Evolutionary conservation across 2,113 vertebrate genomes (phyloP), one percentile per base, ranked within the genome.

Genomic region (Forbesichthys papilliferus): DNA sequence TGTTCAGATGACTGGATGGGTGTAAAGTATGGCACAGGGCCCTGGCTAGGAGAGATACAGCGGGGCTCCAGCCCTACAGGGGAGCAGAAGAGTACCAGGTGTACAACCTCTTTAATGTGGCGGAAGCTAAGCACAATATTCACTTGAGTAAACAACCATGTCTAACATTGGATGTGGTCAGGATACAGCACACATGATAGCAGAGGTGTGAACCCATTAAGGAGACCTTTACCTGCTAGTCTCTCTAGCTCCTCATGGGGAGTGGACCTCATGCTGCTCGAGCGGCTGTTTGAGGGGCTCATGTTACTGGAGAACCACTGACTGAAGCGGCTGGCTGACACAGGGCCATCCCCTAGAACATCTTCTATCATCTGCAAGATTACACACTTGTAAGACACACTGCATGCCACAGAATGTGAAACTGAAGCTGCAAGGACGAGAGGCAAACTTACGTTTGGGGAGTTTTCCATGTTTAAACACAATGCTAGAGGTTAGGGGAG

Each of bases 181-280:
- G 27, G 27, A 27, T 27, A 27, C 27, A 27, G 2, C 27, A 27
- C 27, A 27, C 27, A 27, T 27, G 27, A 27, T 27, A 27, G 27
- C 27, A 2, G 27, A 27, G 27, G 27, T 27, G 27, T 27, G 27
- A 27, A 27, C 27, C 27, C 27, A 27, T 27, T 27, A 27, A 27
- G 27, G 27, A 27, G 27, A 27, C 16, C 18, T 65, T 91, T 93
- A 98, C 98, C 96, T 92, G 96, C 96, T 34, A 99, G 90, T 84
- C 94, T 96, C 86, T 98, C 97, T 72, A 99, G 86, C 20, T 99
- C 98, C 83, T 99, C 98, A 1, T 99, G 97, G 3, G 97, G 97
- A 8, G 97, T 99, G 47, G 97, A 99, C 67, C 97, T 94, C 63
- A 98, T 90, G 81, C 98, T 99, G 86, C 96, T 98, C 52, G 96